These are phyloP conservation scores for Andrena marginata DNA, from an alignment of 2,888 invertebrate genomes.

Conservation along the genomic window DNA sequence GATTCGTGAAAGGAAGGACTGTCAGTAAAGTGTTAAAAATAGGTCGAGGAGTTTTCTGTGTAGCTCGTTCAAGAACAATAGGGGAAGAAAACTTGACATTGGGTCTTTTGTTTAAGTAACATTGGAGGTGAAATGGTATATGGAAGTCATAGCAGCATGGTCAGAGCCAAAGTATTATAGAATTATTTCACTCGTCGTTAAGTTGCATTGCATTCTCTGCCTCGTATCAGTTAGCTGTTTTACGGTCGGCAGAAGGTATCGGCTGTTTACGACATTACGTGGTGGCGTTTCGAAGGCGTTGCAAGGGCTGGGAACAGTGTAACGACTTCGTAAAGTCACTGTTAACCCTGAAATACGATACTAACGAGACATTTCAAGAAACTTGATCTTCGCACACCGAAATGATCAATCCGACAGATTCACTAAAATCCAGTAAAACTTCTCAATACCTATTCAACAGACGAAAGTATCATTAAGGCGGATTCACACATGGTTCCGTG, in stretches of 20 bases:
- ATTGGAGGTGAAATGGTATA: background rate
- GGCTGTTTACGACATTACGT: slow-evolving; percentile 61
- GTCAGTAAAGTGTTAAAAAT: no score
- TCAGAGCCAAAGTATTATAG: slow-evolving; percentile 1
- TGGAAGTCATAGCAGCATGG: background rate
- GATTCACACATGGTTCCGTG: no score
- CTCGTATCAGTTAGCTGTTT: slow-evolving; percentile 62
- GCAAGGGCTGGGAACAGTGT: slow-evolving; percentile 55
- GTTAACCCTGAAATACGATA: slow-evolving; percentile 27
- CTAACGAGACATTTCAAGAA: slow-evolving; percentile 42
- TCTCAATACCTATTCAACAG: no score
- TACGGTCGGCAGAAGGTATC: slow-evolving; percentile 51
- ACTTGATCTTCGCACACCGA: background rate
- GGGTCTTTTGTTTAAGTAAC: no score
- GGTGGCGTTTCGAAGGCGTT: slow-evolving; percentile 47
- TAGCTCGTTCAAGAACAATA: no score
- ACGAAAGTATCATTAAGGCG: no score
- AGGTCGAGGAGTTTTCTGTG: no score
- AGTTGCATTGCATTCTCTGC: slow-evolving; percentile 29
- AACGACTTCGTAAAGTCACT: slow-evolving; percentile 47
- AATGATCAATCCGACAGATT: background rate
- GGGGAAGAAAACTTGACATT: no score
- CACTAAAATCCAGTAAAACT: background rate
- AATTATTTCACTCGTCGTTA: slow-evolving; percentile 43
- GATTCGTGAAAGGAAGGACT: background rate